Evolutionary conservation across 1,140 invertebrate species (phyloP), one percentile per base, ranked within the genome.

Genomic region (Orussus abietinus): DNA sequence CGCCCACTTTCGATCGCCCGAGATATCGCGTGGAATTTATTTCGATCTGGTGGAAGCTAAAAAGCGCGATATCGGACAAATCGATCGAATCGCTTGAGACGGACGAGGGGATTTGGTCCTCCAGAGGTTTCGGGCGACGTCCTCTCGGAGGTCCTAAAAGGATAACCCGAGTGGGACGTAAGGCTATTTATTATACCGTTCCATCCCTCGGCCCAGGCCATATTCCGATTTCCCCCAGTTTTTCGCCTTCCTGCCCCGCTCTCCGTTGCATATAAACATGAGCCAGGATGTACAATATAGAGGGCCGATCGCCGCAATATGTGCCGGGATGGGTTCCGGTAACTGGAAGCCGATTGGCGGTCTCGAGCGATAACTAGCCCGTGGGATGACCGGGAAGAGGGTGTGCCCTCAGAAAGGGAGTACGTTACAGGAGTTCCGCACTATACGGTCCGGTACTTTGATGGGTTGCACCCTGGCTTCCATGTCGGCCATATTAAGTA

Each of bases 401-500:
- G n/a, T n/a, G n/a, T n/a, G n/a, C n/a, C n/a, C n/a, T n/a, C n/a
- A n/a, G n/a, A n/a, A n/a, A n/a, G n/a, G n/a, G n/a, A n/a, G n/a
- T n/a, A n/a, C n/a, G n/a, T n/a, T n/a, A n/a, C n/a, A n/a, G n/a
- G n/a, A n/a, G n/a, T n/a, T n/a, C n/a, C n/a, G n/a, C n/a, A n/a
- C n/a, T 47, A 43, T 34, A n/a, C 33, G 25, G 42, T 38, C 38
- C 26, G 55, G 56, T 51, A 56, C 57, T 60, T 62, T 55, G 57
- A 59, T 55, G 46, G 59, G 36, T 53, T 52, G n/a, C 6, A 44
- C 40, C 41, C 31, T 48, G 54, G 48, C 53, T 50, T 33, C 49
- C 53, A 59, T n/a, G n/a, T 54, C 54, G 53, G 55, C 55, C 57
- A 57, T 60, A 63, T 62, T 49, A 55, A 54, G 51, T 49, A 54